Evolutionary conservation across 2,888 invertebrate species (phyloP).

Genomic region (Mactromeris polynyma): DNA sequence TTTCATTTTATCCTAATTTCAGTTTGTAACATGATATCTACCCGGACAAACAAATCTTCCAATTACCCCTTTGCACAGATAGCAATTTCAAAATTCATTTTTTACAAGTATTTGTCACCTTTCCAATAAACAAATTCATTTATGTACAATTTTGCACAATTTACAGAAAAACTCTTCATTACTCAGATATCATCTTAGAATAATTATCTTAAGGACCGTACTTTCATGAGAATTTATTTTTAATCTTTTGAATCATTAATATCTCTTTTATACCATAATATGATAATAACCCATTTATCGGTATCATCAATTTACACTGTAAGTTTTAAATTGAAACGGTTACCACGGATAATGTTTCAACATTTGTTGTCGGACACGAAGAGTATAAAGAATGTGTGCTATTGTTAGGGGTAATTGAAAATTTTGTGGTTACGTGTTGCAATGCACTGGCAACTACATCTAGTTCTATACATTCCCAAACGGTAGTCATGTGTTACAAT

Average conservation of each 20-base stretch:
- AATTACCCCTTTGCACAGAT: too few species aligned
- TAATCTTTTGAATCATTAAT: neutral
- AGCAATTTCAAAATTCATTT: neutral
- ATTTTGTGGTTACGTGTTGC: conserved; percentile 20
- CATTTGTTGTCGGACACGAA: conserved; percentile 17
- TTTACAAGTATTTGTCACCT: neutral
- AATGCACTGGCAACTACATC: neutral
- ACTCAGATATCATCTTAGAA: neutral
- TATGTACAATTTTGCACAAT: neutral
- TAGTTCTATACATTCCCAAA: neutral
- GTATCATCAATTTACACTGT: conserved; percentile 12
- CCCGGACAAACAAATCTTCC: too few species aligned
- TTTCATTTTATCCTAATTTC: too few species aligned
- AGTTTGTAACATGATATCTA: too few species aligned
- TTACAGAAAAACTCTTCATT: neutral
- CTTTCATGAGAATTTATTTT: neutral
- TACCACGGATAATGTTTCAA: conserved; percentile 22
- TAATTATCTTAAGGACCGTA: neutral
- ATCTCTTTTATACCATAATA: neutral
- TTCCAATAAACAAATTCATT: neutral
- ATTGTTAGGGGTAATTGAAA: conserved; percentile 28
- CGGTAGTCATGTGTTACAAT: conserved; percentile 1
- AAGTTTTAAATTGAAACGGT: conserved; percentile 29
- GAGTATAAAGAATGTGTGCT: conserved; percentile 21
- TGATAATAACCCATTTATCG: neutral